Conservation (phyloP, 2,113 vertebrate genomes). For the Pachyramphus minor region DNA sequence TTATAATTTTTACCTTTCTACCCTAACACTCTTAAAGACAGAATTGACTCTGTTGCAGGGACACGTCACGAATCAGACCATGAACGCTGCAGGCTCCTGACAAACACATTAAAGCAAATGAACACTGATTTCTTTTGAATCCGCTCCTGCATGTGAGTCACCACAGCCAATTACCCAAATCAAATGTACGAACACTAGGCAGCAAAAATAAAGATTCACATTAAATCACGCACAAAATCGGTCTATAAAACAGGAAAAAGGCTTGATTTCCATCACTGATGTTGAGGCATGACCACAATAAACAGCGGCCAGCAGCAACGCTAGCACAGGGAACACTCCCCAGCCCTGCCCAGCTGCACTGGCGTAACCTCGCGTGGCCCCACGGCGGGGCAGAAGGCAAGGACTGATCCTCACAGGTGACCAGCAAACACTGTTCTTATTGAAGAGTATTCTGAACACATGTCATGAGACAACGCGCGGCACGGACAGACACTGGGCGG, state of each 20-base stretch:
- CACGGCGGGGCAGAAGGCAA: no score
- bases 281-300: not conserved
- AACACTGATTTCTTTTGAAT: not conserved
- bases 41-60: not conserved
- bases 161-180: not conserved
- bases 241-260: not conserved
- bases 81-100: not conserved
- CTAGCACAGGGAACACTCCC: not conserved
- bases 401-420: not conserved
- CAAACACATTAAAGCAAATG: not conserved
- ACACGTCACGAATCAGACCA: not conserved
- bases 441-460: accelerated
- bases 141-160: not conserved
- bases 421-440: accelerated
- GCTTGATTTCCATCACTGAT: accelerated
- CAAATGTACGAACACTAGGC: not conserved
- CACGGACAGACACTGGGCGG: not conserved
- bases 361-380: accelerated
- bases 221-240: not conserved
- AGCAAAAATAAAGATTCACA: not conserved
- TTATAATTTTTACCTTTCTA: not conserved
- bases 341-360: not conserved
- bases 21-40: not conserved
- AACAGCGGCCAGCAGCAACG: not conserved
- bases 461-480: not conserved